A percentile compares a stretch with the other conserved stretches of the same genome.
Conservation (phyloP, 2,797 vertebrate genomes). For the Enteromius mattozi region DNA sequence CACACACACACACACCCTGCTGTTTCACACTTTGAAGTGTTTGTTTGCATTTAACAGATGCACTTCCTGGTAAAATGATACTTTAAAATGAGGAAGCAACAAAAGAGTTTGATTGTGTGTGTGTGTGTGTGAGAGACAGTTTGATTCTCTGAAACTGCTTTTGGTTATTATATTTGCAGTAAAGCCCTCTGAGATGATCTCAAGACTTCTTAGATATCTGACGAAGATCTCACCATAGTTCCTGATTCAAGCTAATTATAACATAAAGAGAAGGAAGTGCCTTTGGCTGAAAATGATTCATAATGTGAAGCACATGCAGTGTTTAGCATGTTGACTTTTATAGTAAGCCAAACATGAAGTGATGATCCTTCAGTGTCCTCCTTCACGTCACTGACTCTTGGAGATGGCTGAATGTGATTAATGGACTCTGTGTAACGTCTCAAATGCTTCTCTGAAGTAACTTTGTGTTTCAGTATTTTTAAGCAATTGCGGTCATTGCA, state of each 20-base stretch:
- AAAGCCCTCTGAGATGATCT: not conserved
- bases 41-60: not conserved
- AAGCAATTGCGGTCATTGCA: not conserved
- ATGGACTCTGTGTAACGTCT: not conserved
- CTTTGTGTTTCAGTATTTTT: not conserved
- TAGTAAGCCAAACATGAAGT: not conserved
- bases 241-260: not conserved
- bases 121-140: not conserved
- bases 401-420: not conserved
- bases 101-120: too few relatives aligned
- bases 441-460: not conserved
- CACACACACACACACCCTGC: not conserved
- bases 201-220: not conserved
- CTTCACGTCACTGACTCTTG: not conserved
- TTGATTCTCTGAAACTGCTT: not conserved
- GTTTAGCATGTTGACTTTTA: not conserved
- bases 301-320: not conserved
- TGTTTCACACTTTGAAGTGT: not conserved
- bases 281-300: not conserved
- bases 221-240: not conserved
- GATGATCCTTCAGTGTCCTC: not conserved
- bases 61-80: constrained; percentile 1
- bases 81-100: constrained; percentile 15
- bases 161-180: not conserved
- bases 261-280: not conserved